A percentile compares a stretch with the other conserved stretches of the same genome.
These are phyloP conservation scores for Ashinkailepas kermadecensis DNA, from an alignment of 2,888 invertebrate species.

Conservation along the genomic window DNA sequence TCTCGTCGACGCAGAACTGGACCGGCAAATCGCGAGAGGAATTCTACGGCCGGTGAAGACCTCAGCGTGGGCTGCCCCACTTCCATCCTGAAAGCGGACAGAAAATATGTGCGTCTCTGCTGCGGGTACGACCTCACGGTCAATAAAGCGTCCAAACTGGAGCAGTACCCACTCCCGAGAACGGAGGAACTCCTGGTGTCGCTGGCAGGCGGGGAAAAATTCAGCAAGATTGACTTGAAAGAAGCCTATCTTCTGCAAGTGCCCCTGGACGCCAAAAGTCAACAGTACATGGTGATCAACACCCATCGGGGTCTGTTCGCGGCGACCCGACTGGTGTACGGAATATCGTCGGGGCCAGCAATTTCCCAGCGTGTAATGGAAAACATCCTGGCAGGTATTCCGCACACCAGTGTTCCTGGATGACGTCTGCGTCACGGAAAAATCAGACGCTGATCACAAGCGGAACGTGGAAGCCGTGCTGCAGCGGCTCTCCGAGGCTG, in stretches of 20 bases:
- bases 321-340: background rate
- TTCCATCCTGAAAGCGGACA: background rate
- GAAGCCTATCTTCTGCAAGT: background rate
- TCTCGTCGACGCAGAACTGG: background rate
- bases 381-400: background rate
- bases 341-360: background rate
- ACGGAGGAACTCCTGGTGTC: background rate
- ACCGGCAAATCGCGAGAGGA: background rate
- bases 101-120: background rate
- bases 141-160: background rate
- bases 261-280: background rate
- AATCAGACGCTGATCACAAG: no score
- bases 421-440: no score
- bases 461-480: no score
- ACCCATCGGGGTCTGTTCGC: background rate
- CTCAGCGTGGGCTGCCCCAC: background rate
- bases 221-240: background rate
- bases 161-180: background rate
- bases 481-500: no score
- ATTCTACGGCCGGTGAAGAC: background rate
- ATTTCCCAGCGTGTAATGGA: background rate
- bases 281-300: background rate
- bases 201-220: background rate
- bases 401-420: no score
- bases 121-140: background rate